A percentile compares a stretch with the other conserved stretches of the same genome.
Conservation (phyloP, 64 coral and sea anemone genomes). For the Stylophora pistillata region DNA sequence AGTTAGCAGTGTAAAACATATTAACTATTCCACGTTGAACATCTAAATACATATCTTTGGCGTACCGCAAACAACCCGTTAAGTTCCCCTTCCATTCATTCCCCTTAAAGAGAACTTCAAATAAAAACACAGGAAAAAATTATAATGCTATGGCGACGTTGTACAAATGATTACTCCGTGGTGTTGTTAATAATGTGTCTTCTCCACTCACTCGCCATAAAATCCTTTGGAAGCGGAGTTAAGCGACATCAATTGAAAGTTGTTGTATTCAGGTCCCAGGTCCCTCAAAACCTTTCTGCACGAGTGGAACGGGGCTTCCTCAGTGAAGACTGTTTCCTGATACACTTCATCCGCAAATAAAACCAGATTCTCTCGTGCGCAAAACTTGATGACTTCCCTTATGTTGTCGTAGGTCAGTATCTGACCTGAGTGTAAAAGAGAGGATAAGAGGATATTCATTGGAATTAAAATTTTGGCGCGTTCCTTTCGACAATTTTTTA, state of each 20-base stretch:
- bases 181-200: background rate
- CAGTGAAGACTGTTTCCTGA: constrained; percentile 69
- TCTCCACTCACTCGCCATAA: constrained; percentile 72
- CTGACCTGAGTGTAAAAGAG: constrained; percentile 47
- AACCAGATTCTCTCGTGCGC: constrained; percentile 56
- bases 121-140: too few species aligned
- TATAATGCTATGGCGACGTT: too few species aligned
- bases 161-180: too few species aligned
- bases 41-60: too few species aligned
- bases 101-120: too few species aligned
- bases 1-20: too few species aligned
- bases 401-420: constrained; percentile 69
- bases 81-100: too few species aligned
- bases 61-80: too few species aligned
- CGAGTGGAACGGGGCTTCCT: constrained; percentile 57
- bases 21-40: too few species aligned
- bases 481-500: too few species aligned
- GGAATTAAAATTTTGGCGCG: too few species aligned
- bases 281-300: constrained; percentile 75
- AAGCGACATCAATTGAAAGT: constrained; percentile 73
- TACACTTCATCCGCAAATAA: constrained; percentile 91
- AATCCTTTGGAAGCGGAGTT: constrained; percentile 70
- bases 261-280: constrained; percentile 51
- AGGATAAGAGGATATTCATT: too few species aligned
- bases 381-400: constrained; percentile 76